Percentiles rank a stretch among this genome's conserved stretches.
phyloP scores from a whole-genome alignment of 2,888 invertebrate species.

The Leistus spinibarbis region DNA sequence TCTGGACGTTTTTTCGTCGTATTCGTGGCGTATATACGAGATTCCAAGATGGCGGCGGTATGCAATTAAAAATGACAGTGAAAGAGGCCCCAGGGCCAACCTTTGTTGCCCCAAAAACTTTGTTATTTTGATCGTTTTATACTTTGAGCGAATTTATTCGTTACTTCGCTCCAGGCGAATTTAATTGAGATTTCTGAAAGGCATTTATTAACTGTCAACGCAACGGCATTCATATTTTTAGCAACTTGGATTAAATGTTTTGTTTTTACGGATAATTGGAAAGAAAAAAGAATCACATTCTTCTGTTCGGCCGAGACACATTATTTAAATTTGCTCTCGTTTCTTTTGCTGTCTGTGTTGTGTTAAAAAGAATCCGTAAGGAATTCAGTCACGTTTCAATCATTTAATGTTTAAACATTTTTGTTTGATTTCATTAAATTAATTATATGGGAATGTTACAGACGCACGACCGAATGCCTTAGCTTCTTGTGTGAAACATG shows the following conservation, averaged over 20 bases:
- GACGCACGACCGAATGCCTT: too few relatives aligned
- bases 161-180: neutral
- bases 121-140: neutral
- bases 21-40: conserved; percentile 4
- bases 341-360: too few relatives aligned
- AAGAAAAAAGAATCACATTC: neutral
- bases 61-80: conserved; percentile 32
- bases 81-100: neutral
- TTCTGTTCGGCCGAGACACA: neutral
- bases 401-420: too few relatives aligned
- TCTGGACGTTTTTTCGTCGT: neutral
- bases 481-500: too few relatives aligned
- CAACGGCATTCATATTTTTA: neutral
- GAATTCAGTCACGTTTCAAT: too few relatives aligned
- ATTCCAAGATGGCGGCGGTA: conserved; percentile 16
- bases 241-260: neutral
- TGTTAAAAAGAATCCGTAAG: too few relatives aligned
- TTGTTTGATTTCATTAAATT: too few relatives aligned
- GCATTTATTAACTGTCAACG: neutral
- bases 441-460: too few relatives aligned
- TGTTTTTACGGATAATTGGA: neutral
- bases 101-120: neutral
- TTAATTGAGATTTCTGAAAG: neutral
- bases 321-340: too few relatives aligned
- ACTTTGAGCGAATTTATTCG: neutral